Base-by-base conservation (phyloP, 2,797 vertebrate genomes). In the Podarcis siculus region DNA sequence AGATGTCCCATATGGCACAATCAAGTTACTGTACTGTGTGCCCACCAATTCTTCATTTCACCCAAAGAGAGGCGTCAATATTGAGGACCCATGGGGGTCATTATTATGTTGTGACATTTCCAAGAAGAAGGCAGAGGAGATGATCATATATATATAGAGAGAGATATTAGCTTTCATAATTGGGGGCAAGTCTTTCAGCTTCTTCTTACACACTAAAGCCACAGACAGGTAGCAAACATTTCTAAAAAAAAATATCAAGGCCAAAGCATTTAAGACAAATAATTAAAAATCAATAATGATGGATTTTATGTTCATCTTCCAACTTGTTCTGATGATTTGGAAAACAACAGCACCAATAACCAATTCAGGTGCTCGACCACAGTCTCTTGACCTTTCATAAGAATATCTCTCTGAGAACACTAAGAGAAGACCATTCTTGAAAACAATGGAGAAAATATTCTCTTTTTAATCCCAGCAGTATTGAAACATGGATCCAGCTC, bases 401-500 rank as follows among this genome's bases (percentile, higher is more conserved):
- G 9, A 69, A 9, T 27, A 2, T 9, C n/a, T 75, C 23, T 76
- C 61, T 37, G 4, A 30, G 23, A 25, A 45, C 23, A 69, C 6
- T 27, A 69, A 67, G 39, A 30, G 37, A 17, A 15, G 2, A 39
- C n/a, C 25, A 3, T 35, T 42, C 2, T 82, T 86, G 35, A 39
- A 86, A 79, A 49, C 15, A 49, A 42, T 15, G 2, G 69, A 32
- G 45, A 64, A 17, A 72, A 73, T 17, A 5, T 4, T 45, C 85
- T 58, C 72, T 39, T n/a, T 75, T 78, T 84, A 35, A 87, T 91
- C 85, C 13, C 42, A 90, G 84, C 39, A 88, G 21, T 55, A 91
- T 78, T 93, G 91, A 93, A 94, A 93, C 35, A 92, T 77, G 55
- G 71, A 90, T 89, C 88, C 77, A 23, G 23, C 35, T 42, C 71